Base-by-base conservation (phyloP, 2,888 invertebrate species). In the Ochropleura plecta region DNA sequence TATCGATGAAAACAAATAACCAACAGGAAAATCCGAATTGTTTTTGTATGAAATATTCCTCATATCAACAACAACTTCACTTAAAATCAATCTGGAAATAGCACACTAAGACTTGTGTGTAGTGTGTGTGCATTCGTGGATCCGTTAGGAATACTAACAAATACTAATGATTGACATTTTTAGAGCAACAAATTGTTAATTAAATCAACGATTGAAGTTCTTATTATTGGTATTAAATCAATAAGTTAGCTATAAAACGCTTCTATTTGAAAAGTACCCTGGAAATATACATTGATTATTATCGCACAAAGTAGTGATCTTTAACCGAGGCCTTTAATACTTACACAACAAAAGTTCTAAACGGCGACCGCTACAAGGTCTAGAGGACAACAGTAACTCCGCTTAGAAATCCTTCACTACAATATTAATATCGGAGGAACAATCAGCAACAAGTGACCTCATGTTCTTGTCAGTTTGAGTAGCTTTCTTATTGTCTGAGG, bases 51-150 rank as follows among this genome's bases (percentile, higher is more conserved):
- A 76, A 82, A 81, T 73, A 79, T 76, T 68, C 49, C 64, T 68
- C 76, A 80, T 66, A 83, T 83, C 82, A 81, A 85, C 76, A 85
- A 87, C 84, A 80, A 70, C 68, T 77, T 68, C 70, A 82, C 70
- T 82, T 78, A 75, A 78, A 81, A 80, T 68, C 74, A 75, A 78
- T 85, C 68, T 87, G 76, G 44, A 87, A 87, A 86, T 87, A 86
- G 81, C 81, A 68, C 71, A 40, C 72, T 67, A 57, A 79, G 51
- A 55, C 67, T 48, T 67, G 55, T 53, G 53, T 64, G 65, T 63
- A 44, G 64, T 51, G 66, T 48, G 59, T 70, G 42, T 81, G 65
- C 79, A 79, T 70, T 55, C 53, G 40, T 30, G 51, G 40, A 63
- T 51, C 48, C n/a, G 40, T 53, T 42, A 14, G 44, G 2, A 55